Base-by-base conservation (phyloP, 1,140 invertebrate genomes). In the Augochlora pura region DNA sequence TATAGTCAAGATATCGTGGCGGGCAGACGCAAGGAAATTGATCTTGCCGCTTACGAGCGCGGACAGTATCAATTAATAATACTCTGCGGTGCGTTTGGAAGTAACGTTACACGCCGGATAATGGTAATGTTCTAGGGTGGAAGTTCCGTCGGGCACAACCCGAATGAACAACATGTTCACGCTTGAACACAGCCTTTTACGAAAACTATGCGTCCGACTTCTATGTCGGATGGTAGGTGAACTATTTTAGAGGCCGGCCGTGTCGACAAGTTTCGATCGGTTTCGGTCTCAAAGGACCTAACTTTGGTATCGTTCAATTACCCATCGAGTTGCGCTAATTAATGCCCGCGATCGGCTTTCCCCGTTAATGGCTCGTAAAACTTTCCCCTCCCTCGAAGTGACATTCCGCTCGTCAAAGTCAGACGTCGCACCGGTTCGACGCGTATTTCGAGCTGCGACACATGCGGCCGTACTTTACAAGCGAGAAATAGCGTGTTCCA, bases 251-350 rank as follows among this genome's bases (percentile, higher is more conserved):
- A 60, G 4, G 18, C 18, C 21, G 1, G 14, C 21, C 2, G n/a
- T 32, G 38, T 70, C 25, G 52, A 25, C 52, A 16, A 79, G 46
- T 67, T 80, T 59, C 38, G 27, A 60, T 78, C 54, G 65, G 52
- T 83, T 76, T 71, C 65, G 0, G 49, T 69, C 32, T 75, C 62
- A 39, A 46, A 65, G 63, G 49, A 39, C 23, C 21, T 27, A 75
- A 38, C 54, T 64, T 46, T 39, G 23, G 46, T 49, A 38, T 52
- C 54, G 49, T 80, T 67, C 67, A 39, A 79, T 42, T 67, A 39
- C 25, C 69, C 60, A 54, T 64, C 59, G 57, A 39, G n/a, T 52
- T 27, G 67, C 70, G 46, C 80, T 85, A 85, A 85, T 85, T 85
- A 85, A 77, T 67, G 71, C 18, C 38, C 21, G 9, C 42, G 49